phyloP scores from a whole-genome alignment of 2,888 invertebrate species.

The Cyaniris semiargus region DNA sequence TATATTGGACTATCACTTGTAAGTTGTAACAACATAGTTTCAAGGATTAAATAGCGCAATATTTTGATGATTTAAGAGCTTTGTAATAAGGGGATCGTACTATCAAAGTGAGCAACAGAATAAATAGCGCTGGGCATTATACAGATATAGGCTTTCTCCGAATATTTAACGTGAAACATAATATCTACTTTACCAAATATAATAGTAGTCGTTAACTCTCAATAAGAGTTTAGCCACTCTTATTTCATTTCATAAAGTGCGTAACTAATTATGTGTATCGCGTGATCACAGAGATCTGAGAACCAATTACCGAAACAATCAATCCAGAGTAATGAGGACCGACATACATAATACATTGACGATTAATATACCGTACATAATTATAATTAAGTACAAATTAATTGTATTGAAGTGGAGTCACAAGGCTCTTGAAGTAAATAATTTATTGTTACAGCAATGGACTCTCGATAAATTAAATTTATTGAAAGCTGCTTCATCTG shows the following conservation, averaged over 20 bases:
- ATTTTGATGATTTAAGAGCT: not conserved
- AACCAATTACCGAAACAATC: not conserved
- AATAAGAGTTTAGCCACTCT: not conserved
- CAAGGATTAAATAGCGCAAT: not conserved
- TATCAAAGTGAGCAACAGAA: not conserved
- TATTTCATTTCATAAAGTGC: not conserved
- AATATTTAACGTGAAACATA: too few species aligned
- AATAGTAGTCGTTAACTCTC: too few species aligned
- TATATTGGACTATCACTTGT: not conserved
- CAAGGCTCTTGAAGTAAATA: not conserved
- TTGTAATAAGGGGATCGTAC: not conserved
- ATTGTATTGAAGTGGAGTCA: not conserved
- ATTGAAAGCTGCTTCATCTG: not conserved
- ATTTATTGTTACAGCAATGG: not conserved
- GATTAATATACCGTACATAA: not conserved
- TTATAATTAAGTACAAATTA: not conserved
- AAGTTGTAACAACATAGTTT: not conserved
- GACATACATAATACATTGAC: not conserved
- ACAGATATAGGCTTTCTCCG: not conserved
- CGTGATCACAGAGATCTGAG: not conserved
- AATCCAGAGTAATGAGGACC: not conserved
- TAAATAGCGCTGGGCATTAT: not conserved
- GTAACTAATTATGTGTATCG: not conserved
- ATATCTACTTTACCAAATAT: too few species aligned
- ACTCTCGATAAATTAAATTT: not conserved